A percentile compares a stretch with the other conserved stretches of the same genome.
phyloP scores from a whole-genome alignment of 2,113 vertebrate genomes.

The Varanus komodoensis region DNA sequence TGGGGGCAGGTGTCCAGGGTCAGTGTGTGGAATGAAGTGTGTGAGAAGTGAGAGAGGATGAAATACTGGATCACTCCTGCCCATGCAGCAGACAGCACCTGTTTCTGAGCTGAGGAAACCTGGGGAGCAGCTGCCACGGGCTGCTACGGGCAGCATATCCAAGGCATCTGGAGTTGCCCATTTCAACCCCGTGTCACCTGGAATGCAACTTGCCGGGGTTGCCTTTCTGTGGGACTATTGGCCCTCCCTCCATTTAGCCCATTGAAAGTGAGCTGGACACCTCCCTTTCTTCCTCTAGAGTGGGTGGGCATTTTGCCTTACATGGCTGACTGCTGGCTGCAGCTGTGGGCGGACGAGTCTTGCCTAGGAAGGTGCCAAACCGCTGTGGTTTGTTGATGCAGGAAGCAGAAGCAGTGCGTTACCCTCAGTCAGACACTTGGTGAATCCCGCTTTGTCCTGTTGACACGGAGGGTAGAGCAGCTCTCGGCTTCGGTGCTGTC shows the following conservation, averaged over 20 bases:
- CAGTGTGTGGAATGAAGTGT: not conserved
- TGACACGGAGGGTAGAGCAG: not conserved
- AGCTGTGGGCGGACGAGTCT: too few species aligned
- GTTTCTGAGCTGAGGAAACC: not conserved
- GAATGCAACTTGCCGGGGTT: not conserved
- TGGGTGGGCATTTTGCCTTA: too few species aligned
- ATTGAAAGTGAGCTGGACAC: too few species aligned
- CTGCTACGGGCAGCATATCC: not conserved
- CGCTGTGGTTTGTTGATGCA: not conserved
- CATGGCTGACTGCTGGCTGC: too few species aligned
- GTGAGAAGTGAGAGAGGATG: not conserved
- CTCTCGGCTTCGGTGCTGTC: not conserved
- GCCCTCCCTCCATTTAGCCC: too few species aligned
- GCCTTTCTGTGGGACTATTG: too few species aligned
- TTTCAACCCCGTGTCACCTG: not conserved
- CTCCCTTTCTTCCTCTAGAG: too few species aligned
- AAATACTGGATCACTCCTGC: accelerated
- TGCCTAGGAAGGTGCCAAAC: too few species aligned
- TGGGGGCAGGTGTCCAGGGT: not conserved
- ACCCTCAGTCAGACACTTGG: not conserved
- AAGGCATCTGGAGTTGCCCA: not conserved
- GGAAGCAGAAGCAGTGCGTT: not conserved
- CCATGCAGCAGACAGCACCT: too few species aligned
- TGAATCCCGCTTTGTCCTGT: not conserved
- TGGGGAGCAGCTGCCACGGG: not conserved